Percentiles rank a stretch among this genome's conserved stretches.
Conservation (phyloP, 30 jellyfish, hydroid and myxozoan species). For the Aurelia sp. region DNA sequence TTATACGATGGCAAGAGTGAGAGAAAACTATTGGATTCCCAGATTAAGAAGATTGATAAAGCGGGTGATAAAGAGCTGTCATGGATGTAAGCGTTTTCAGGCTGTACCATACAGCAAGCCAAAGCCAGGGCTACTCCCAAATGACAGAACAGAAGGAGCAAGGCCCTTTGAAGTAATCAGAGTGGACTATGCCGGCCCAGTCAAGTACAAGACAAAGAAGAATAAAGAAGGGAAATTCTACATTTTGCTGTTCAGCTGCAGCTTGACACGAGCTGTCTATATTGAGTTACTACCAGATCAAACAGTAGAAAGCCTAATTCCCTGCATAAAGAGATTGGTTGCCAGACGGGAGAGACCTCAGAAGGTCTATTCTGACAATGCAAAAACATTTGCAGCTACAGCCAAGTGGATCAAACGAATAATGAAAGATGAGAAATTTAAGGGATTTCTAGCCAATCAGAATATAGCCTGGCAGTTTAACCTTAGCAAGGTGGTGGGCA, state of each 20-base stretch:
- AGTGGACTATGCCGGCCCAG: slow-evolving; percentile 61
- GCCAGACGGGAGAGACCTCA: slow-evolving; percentile 70
- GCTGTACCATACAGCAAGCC: slow-evolving; percentile 51
- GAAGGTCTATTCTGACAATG: slow-evolving; percentile 56
- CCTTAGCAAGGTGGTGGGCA: slow-evolving; percentile 68
- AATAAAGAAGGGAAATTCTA: slow-evolving; percentile 39
- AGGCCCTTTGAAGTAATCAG: slow-evolving; percentile 56
- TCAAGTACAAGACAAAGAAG: slow-evolving; percentile 31
- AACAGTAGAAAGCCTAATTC: slow-evolving; percentile 38
- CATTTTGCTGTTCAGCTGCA: slow-evolving; percentile 40
- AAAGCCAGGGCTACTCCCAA: slow-evolving; percentile 57
- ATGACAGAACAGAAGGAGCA: slow-evolving; percentile 49
- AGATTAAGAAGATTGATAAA: slow-evolving; percentile 20
- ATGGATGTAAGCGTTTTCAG: slow-evolving; percentile 30
- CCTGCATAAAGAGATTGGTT: slow-evolving; percentile 45
- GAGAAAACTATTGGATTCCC: slow-evolving; percentile 48
- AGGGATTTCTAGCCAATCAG: slow-evolving; percentile 17
- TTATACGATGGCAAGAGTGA: slow-evolving; percentile 35
- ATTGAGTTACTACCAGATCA: slow-evolving; percentile 49
- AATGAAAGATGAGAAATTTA: slow-evolving; percentile 28
- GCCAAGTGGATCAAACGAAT: slow-evolving; percentile 50
- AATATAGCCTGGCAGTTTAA: slow-evolving; percentile 61
- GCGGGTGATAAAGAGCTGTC: slow-evolving; percentile 13
- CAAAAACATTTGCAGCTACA: slow-evolving; percentile 32
- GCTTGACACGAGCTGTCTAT: slow-evolving; percentile 61